Conservation (phyloP, 2,113 vertebrate species). For the Hylia prasina region DNA sequence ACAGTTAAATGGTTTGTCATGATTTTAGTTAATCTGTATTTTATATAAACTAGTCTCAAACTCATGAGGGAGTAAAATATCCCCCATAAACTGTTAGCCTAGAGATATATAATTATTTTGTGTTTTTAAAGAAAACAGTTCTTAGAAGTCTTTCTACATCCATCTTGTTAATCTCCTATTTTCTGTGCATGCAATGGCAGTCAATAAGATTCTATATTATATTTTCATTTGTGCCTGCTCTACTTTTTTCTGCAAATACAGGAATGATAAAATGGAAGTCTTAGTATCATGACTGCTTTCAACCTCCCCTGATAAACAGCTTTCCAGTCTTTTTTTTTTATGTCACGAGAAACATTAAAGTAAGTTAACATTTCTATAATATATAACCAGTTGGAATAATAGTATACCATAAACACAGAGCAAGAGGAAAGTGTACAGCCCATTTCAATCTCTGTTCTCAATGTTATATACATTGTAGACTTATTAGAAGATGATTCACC, state of each 20-base stretch:
- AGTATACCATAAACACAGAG: background rate
- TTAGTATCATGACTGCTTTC: background rate
- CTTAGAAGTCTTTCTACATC: background rate
- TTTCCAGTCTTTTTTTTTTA: background rate
- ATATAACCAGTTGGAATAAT: background rate
- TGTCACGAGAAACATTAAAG: background rate
- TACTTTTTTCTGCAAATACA: background rate
- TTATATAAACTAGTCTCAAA: background rate
- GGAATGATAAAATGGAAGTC: background rate
- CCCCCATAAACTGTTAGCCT: background rate
- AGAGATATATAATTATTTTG: background rate
- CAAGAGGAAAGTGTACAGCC: background rate
- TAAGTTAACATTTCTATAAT: background rate
- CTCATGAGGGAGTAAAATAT: background rate
- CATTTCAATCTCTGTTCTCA: background rate
- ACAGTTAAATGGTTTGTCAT: background rate
- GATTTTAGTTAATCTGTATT: background rate
- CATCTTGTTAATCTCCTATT: background rate
- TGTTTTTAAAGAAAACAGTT: background rate
- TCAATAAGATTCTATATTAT: background rate
- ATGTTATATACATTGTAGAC: background rate
- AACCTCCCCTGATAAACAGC: background rate
- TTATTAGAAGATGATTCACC: background rate
- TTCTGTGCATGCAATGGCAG: background rate
- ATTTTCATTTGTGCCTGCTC: background rate